Percentiles rank a stretch among this genome's conserved stretches.
Conservation (phyloP, 2,888 invertebrate genomes). For the Hirtodrosophila histrioides region DNA sequence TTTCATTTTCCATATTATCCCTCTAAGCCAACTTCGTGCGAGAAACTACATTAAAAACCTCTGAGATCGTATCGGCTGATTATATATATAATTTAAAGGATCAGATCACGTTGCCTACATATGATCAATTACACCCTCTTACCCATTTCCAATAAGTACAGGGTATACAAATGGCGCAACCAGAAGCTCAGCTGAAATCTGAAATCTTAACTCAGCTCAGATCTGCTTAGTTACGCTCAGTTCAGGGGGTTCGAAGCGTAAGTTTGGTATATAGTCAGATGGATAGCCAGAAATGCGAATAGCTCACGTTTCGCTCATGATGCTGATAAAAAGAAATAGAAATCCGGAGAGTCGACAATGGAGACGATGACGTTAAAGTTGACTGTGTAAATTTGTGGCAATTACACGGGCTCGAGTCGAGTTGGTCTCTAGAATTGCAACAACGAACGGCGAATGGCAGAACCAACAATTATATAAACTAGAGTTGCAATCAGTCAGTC, state of each 20-base stretch:
- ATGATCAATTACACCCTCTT: too few species aligned
- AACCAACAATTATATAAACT: slow-evolving; percentile 74
- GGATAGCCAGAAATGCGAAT: slow-evolving; percentile 44
- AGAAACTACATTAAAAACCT: too few species aligned
- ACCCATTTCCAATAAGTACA: background rate
- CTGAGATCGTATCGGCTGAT: too few species aligned
- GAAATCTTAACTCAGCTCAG: slow-evolving; percentile 26
- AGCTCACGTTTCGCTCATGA: slow-evolving; percentile 33
- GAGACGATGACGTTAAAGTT: slow-evolving; percentile 42
- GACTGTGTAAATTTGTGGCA: slow-evolving; percentile 67
- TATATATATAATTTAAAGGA: too few species aligned
- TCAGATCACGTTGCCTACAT: too few species aligned
- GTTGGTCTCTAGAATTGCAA: slow-evolving; percentile 58
- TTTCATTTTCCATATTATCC: too few species aligned
- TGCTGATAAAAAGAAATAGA: slow-evolving; percentile 41
- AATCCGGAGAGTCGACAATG: slow-evolving; percentile 44
- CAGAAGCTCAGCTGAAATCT: slow-evolving; percentile 5
- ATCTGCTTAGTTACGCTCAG: slow-evolving; percentile 30
- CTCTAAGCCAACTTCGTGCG: too few species aligned
- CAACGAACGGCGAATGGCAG: slow-evolving; percentile 40
- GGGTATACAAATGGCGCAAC: slow-evolving; percentile 11
- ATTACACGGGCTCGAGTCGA: slow-evolving; percentile 58
- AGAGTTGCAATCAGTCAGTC: slow-evolving; percentile 63
- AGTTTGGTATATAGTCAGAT: slow-evolving; percentile 23
- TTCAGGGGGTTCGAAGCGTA: slow-evolving; percentile 3